Base-by-base conservation (phyloP, 2,888 invertebrate genomes). In the Dorcus hopei region DNA sequence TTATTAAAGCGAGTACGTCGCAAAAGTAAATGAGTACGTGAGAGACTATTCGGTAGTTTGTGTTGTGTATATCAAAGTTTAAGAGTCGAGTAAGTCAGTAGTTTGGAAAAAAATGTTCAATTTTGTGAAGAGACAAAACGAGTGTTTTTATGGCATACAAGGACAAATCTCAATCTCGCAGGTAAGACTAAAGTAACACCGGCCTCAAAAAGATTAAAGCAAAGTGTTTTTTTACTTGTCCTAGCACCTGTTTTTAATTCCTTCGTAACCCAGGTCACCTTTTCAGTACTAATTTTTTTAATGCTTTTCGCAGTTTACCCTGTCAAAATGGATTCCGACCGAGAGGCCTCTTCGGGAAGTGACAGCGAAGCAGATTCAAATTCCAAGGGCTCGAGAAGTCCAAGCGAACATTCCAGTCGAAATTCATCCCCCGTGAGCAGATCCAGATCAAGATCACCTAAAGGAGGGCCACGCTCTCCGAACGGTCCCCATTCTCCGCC, bases 1-100 rank as follows among this genome's bases (percentile, higher is more conserved):
- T 68, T 69, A 70, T 68, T 64, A 70, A 71, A 65, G 64, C 65
- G 68, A 63, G 69, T 66, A 63, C 66, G 60, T 63, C 65, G 64
- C 63, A 66, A 64, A 67, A 61, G 63, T 69, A 70, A 72, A 69
- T 69, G 71, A 72, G 71, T 71, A 59, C 73, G 75, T 72, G 69
- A 76, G 73, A 77, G 74, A 75, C 75, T 74, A 55, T 68, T 69
- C 70, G 76, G 77, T 77, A 78, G 77, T 77, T 65, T 76, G 77
- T 77, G 78, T 75, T 75, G 76, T 76, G 76, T 70, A 70, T 72
- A 70, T 71, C 66, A 65, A 71, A 73, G 70, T 65, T 68, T 69
- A 68, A 67, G 69, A 73, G 69, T 68, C 67, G 67, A 70, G 63
- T 68, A 65, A 71, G 69, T 69, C 64, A 68, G 70, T 70, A 69